Evolutionary conservation across 2,113 vertebrate genomes (phyloP), one percentile per base, ranked within the genome.

Genomic region (Labeo catla): DNA sequence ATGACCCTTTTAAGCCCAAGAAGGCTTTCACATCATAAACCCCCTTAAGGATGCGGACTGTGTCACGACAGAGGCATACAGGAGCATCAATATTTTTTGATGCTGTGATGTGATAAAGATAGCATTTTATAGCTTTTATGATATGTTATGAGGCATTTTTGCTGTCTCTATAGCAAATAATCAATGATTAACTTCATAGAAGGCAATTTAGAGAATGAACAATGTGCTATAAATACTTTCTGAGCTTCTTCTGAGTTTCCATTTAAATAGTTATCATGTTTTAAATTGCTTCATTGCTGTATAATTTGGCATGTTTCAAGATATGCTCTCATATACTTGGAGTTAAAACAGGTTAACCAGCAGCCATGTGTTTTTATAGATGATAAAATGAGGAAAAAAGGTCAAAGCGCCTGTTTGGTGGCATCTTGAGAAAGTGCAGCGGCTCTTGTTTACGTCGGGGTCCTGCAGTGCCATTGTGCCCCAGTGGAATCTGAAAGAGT

Each of bases 361-460:
- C 6, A 76, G 23, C 43, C 57, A 6, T 76, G n/a, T 11, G 34
- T 21, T 50, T 63, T 47, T 84, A 36, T n/a, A 63, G 39, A 76
- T 47, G 8, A 10, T 54, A 54, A 15, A 77, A 54, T 54, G 15
- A 36, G 23, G 49, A 23, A 74, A 74, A 39, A 47, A n/a, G 43
- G 19, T 45, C 68, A 50, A 52, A 68, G 50, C 13, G 8, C 47
- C 47, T 23, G 52, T 39, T 45, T 23, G 28, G 59, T 82, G 45
- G 19, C 66, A 2, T 74, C 72, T 81, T 49, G 1, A 16, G 12
- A 70, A 61, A 50, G 65, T 59, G 13, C 19, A n/a, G 73, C 68
- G 13, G 19, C 34, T 61, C 59, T 52, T 90, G 89, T 86, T 88
- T 86, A 54, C 21, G 73, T 82, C 8, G 8, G 12, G n/a, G 12